Evolutionary conservation across 2,888 invertebrate species (phyloP), one percentile per base, ranked within the genome.

Genomic region (Linnaemya tessellans): DNA sequence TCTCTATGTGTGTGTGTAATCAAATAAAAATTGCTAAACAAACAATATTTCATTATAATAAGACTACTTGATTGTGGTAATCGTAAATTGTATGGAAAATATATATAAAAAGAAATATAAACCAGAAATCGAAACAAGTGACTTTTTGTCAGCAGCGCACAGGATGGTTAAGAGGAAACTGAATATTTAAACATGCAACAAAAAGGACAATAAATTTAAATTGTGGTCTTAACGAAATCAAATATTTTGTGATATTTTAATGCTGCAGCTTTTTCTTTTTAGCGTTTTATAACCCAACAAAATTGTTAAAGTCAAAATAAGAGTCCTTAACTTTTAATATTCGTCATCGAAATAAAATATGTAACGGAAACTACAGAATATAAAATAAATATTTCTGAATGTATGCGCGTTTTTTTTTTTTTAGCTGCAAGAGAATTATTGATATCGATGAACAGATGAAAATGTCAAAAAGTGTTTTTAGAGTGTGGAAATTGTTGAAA

Each of bases 1-100:
- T 67, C 8, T 71, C 35, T 54, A n/a, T 41, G 43, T 77, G 10
- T 73, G 2, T 73, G 9, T 15, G 18, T n/a, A 73, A 54, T 46
- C 5, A 38, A 71, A 78, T 73, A 81, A 84, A 67, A 79, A 85
- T 65, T 85, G 85, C 85, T 79, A 85, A 85, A 85, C 74, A 85
- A 85, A 85, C 85, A 85, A 82, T 85, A 82, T 82, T 85, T 85
- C 79, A 85, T 82, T 85, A 82, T 85, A 85, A 85, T 85, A 85
- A 85, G 82, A 85, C 85, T 79, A 78, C 79, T 85, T 74, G 64
- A 65, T 71, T 85, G 85, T 73, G 85, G 82, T 82, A 65, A 71
- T 85, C 79, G 79, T 84, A 80, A 79, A 75, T 84, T 82, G 70
- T 74, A 70, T 54, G 18, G 25, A 65, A 4, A 0, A 54, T 18